phyloP scores from a whole-genome alignment of 2,797 vertebrate species.

The Prunella strophiata region DNA sequence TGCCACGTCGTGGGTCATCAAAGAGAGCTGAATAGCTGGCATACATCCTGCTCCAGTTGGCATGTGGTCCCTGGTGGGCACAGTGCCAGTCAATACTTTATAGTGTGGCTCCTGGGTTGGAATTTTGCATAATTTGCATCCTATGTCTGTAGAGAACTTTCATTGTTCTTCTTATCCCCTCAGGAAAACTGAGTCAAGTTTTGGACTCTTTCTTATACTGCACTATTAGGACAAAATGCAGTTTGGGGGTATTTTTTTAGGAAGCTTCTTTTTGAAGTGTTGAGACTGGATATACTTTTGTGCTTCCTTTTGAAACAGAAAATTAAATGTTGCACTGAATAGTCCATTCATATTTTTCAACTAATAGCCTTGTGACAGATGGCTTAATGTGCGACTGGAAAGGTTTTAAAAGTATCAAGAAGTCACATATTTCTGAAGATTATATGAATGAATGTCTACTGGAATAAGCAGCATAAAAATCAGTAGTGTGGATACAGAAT shows the following conservation, averaged over 20 bases:
- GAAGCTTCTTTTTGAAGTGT: not conserved
- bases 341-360: not conserved
- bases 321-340: not conserved
- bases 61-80: not conserved
- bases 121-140: not conserved
- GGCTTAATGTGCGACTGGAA: not conserved
- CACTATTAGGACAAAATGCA: not conserved
- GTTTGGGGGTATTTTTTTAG: not conserved
- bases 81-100: not conserved
- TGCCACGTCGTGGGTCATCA: not conserved
- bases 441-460: not conserved
- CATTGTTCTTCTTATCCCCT: not conserved
- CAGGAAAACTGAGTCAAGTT: not conserved
- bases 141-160: not conserved
- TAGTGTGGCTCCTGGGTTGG: not conserved
- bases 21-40: not conserved
- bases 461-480: not conserved
- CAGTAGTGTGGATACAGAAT: not conserved
- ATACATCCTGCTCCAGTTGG: not conserved
- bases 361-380: not conserved
- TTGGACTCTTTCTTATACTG: not conserved
- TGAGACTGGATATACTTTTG: not conserved
- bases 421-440: not conserved
- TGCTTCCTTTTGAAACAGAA: not conserved
- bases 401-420: not conserved